Percentiles rank a stretch among this genome's conserved stretches.
These are phyloP conservation scores for Drosophila mettleri DNA, from an alignment of 2,888 invertebrate species.

Conservation along the genomic window DNA sequence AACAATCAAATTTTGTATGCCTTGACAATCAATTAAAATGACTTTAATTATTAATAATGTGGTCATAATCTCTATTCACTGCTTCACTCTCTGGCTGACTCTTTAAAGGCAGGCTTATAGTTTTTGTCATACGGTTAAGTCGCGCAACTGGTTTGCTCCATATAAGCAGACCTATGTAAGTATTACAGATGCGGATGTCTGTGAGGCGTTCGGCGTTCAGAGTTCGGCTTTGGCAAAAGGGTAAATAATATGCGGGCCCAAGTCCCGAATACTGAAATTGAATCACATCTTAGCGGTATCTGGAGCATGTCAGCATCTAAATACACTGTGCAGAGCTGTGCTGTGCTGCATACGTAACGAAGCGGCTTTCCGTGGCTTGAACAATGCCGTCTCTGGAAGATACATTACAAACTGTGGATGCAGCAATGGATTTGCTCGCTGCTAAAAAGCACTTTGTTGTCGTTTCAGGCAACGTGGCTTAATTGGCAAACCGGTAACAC, in stretches of 20 bases:
- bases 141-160: slow-evolving; percentile 6
- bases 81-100: neutral
- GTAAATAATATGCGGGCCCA: slow-evolving; percentile 11
- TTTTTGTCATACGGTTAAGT: slow-evolving; percentile 3
- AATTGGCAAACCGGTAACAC: slow-evolving; percentile 67
- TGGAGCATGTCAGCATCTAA: slow-evolving; percentile 11
- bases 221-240: slow-evolving; percentile 7
- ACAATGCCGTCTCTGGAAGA: slow-evolving; percentile 50
- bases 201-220: neutral
- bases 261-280: slow-evolving; percentile 7
- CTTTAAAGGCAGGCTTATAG: neutral
- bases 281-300: slow-evolving; percentile 5
- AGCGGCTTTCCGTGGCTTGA: slow-evolving; percentile 2
- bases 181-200: neutral
- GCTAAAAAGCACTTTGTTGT: slow-evolving; percentile 36
- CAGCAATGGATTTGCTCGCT: slow-evolving; percentile 25
- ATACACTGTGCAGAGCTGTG: neutral
- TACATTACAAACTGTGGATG: slow-evolving; percentile 53
- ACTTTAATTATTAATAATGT: too few species aligned
- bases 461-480: slow-evolving; percentile 57
- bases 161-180: neutral
- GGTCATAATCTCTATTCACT: too few species aligned
- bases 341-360: slow-evolving; percentile 22
- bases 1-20: too few species aligned
- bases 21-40: too few species aligned